Evolutionary conservation across 2,113 vertebrate species (phyloP), one percentile per base, ranked within the genome.

Genomic region (Crotalus viridis): DNA sequence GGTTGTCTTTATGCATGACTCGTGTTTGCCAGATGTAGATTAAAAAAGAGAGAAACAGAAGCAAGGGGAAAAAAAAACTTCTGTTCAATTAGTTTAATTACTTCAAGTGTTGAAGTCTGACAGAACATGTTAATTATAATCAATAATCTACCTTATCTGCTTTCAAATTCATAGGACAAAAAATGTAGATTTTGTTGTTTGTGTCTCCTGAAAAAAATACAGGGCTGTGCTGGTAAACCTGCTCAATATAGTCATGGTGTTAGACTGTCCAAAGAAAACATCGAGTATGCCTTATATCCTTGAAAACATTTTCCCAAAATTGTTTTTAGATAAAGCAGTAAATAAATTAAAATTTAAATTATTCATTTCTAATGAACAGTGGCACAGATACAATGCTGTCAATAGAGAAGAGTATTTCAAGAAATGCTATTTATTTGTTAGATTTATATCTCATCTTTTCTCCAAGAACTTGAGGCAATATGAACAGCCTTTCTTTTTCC

Each of bases 71-170:
- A 57, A 57, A 90, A 56, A 87, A 21, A 56, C 55, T 93, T 59
- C 92, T 85, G 89, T 89, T 92, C 92, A 90, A 86, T 93, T 93
- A 93, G 88, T 93, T 93, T 93, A 93, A 93, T 93, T 93, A 81
- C 92, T 93, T 90, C 69, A 90, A 90, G 92, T 93, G 92, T 28
- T 93, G 88, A 61, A 89, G 92, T 90, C 92, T 93, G 88, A 93
- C 92, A 93, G 92, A 93, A 93, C 69, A 90, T 86, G 92, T 93
- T 93, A 93, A 93, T 93, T 93, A 93, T 56, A 85, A 89, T 93
- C 88, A 90, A 93, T 93, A 93, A 93, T 93, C 92, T 93, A 74
- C 92, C 90, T 86, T 90, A 90, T 86, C 88, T 93, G 92, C 88
- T 93, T 93, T 89, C 92, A 93, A 90, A 55, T 86, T 86, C 85